Evolutionary conservation across 2,797 vertebrate genomes (phyloP).

Genomic region (Anguilla pacifica): DNA sequence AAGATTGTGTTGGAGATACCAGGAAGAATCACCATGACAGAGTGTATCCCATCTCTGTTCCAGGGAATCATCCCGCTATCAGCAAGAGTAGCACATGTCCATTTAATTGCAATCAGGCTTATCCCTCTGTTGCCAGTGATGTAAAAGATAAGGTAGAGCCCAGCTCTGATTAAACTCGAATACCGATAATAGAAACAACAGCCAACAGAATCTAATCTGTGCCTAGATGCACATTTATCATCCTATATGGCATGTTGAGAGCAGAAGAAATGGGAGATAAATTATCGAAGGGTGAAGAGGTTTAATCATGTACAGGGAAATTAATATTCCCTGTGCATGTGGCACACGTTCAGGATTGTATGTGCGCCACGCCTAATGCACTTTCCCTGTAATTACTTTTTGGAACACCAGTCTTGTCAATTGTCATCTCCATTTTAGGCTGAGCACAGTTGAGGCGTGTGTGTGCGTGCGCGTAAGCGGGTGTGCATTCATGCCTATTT

Average conservation of each 20-base stretch:
- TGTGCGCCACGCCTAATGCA: conserved; percentile 58
- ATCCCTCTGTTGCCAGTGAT: background rate
- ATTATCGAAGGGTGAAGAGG: conserved; percentile 61
- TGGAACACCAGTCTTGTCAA: conserved; percentile 59
- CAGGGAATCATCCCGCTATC: conserved; percentile 1
- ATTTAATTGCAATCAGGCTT: conserved; percentile 18
- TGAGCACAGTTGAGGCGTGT: conserved; percentile 25
- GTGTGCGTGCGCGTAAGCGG: background rate
- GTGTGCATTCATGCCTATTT: background rate
- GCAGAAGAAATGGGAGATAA: conserved; percentile 50
- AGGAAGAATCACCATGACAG: background rate
- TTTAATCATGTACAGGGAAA: conserved; percentile 60
- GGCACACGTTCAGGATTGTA: conserved; percentile 57
- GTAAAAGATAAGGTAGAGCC: background rate
- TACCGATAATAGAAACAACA: conserved; percentile 11
- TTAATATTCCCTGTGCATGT: conserved; percentile 66
- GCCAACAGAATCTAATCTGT: conserved; percentile 23
- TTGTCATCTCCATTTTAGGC: conserved; percentile 66
- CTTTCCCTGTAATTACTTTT: conserved; percentile 73
- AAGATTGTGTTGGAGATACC: background rate
- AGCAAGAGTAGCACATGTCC: background rate
- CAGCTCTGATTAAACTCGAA: conserved; percentile 12
- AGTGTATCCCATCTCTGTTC: background rate
- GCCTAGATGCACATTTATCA: conserved; percentile 46
- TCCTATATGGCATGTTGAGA: conserved; percentile 47